These are phyloP conservation scores for Caradrina kadenii DNA, from an alignment of 2,888 invertebrate genomes.

Conservation along the genomic window DNA sequence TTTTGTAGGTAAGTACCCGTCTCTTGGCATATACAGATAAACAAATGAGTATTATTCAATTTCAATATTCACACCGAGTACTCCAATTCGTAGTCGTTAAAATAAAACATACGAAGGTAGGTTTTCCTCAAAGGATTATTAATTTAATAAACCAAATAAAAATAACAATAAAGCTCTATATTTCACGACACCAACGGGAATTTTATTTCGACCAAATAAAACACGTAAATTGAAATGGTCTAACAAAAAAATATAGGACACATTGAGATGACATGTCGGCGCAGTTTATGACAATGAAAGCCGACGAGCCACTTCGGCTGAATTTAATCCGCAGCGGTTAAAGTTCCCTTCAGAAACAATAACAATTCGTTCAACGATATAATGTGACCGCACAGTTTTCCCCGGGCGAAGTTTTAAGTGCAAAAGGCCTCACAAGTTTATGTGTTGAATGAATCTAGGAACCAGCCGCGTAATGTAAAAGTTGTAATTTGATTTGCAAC, in stretches of 20 bases:
- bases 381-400: slow-evolving; percentile 80
- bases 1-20: slow-evolving; percentile 61
- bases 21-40: slow-evolving; percentile 47
- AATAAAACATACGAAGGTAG: not conserved
- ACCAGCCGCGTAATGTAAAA: slow-evolving; percentile 81
- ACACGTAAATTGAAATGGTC: slow-evolving; percentile 58
- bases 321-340: slow-evolving; percentile 78
- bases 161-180: slow-evolving; percentile 48
- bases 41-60: slow-evolving; percentile 64
- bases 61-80: slow-evolving; percentile 56
- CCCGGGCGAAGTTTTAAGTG: slow-evolving; percentile 82
- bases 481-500: slow-evolving; percentile 86
- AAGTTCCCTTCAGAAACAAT: slow-evolving; percentile 84
- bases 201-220: slow-evolving; percentile 57
- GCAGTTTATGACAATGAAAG: slow-evolving; percentile 70
- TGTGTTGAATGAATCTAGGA: slow-evolving; percentile 83
- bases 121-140: slow-evolving; percentile 22
- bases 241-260: slow-evolving; percentile 62
- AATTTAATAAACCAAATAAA: slow-evolving; percentile 47
- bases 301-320: slow-evolving; percentile 72
- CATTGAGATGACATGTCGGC: slow-evolving; percentile 67
- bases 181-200: slow-evolving; percentile 33
- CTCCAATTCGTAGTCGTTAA: not conserved
- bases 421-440: slow-evolving; percentile 85
- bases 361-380: slow-evolving; percentile 83